phyloP scores from a whole-genome alignment of 2,113 vertebrate genomes.

The Ceuthmochares aereus region DNA sequence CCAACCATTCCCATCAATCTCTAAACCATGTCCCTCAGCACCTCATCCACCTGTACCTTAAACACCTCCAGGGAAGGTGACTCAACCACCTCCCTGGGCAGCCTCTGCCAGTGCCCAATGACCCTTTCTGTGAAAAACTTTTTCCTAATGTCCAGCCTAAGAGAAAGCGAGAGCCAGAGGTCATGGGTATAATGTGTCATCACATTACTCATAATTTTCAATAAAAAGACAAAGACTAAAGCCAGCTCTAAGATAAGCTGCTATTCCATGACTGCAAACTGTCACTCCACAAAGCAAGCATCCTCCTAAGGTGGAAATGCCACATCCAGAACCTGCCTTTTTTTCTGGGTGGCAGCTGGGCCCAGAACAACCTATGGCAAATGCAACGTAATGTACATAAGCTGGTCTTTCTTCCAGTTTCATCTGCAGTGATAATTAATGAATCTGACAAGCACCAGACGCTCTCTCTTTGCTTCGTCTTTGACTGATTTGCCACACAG shows the following conservation, averaged over 20 bases:
- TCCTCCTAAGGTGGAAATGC: background rate
- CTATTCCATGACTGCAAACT: background rate
- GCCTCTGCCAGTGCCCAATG: too few species aligned
- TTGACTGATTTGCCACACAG: slow-evolving; percentile 61
- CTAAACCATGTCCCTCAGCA: too few species aligned
- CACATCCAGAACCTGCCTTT: background rate
- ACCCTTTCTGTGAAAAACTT: too few species aligned
- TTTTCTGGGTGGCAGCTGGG: background rate
- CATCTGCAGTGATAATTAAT: slow-evolving; percentile 49
- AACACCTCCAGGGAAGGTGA: too few species aligned
- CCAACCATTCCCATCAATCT: too few species aligned
- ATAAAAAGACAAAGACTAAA: background rate
- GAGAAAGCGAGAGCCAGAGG: background rate
- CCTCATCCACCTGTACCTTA: too few species aligned
- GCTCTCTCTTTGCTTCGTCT: background rate
- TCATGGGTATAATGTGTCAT: background rate
- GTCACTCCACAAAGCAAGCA: accelerated
- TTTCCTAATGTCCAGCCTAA: too few species aligned
- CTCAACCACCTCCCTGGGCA: too few species aligned
- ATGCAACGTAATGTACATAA: accelerated
- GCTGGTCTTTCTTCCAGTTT: background rate
- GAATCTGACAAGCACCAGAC: slow-evolving; percentile 54
- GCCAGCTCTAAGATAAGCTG: background rate
- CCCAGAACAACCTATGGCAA: slow-evolving; percentile 31
- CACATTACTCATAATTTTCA: background rate